Evolutionary conservation across 2,113 vertebrate genomes (phyloP), one percentile per base, ranked within the genome.

Genomic region (Tringa solitaria): DNA sequence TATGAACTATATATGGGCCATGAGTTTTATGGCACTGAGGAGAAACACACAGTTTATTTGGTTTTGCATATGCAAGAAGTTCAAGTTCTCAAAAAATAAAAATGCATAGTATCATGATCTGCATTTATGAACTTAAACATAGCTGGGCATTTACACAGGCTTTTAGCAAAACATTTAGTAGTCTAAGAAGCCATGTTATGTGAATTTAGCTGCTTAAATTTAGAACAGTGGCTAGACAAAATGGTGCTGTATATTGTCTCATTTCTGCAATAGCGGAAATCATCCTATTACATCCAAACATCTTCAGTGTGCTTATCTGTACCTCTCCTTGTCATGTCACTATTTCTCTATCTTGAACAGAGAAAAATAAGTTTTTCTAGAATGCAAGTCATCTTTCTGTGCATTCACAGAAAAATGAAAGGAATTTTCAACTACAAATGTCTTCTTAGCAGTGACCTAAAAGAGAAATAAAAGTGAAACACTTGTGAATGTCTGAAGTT

Each of bases 71-170:
- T 81, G n/a, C n/a, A 94, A 95, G 89, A 94, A 95, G 73, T 92
- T 92, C 54, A 87, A 78, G 96, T 96, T 97, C 87, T 95, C 59
- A 91, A 91, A 96, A 95, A 96, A 94, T 59, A 88, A 61, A 35
- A 89, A 80, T 91, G 43, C 50, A 68, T 74, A 78, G 68, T 74
- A 86, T 78, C 56, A 90, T 43, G 43, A 57, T 84, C 72, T 64
- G 75, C 96, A 74, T 96, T 90, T 86, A 73, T 74, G 72, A 95
- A 82, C 37, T 45, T n/a, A 67, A 61, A 46, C 16, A 35, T 33
- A 86, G 45, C 11, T 46, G 22, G 96, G 41, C 20, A 85, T 39
- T 41, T 93, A 73, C 53, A 78, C 18, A 91, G 67, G 35, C 84
- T 96, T 93, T 82, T 96, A 69, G 24, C 43, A 93, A 90, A 84